Conservation (phyloP, 1,140 invertebrate species). For the Drosophila orena region DNA sequence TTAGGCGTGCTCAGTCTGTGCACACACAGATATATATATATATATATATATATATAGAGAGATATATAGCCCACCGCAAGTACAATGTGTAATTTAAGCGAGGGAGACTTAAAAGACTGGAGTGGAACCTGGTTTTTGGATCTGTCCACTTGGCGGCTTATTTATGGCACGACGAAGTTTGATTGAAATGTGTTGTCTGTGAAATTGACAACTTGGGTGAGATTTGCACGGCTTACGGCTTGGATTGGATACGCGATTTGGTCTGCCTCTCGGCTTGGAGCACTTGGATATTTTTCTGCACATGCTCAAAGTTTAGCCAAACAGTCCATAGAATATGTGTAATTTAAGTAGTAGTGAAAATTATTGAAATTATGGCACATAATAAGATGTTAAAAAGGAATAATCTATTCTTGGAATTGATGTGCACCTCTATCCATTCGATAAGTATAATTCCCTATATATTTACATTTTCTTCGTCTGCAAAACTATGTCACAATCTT, state of each 20-base stretch:
- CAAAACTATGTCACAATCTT: too few species aligned
- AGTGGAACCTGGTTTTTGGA: conserved; percentile 32
- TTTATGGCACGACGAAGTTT: conserved; percentile 79
- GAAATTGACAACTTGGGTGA: conserved; percentile 82
- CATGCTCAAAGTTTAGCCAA: not conserved
- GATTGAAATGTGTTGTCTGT: conserved; percentile 81
- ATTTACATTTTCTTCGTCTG: too few species aligned
- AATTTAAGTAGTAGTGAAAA: too few species aligned
- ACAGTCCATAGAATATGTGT: too few species aligned
- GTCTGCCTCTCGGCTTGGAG: conserved; percentile 1
- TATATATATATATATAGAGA: not conserved
- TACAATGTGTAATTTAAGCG: conserved; percentile 66
- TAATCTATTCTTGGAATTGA: too few species aligned
- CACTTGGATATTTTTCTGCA: conserved; percentile 1
- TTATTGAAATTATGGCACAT: too few species aligned
- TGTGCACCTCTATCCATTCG: too few species aligned
- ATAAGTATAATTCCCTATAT: too few species aligned
- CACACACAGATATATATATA: not conserved
- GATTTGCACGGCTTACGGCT: conserved; percentile 67
- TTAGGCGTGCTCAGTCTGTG: conserved; percentile 46
- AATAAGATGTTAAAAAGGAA: too few species aligned
- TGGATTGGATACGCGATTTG: conserved; percentile 20
- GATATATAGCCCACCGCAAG: conserved; percentile 17
- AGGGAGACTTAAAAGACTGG: conserved; percentile 48
- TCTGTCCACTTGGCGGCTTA: conserved; percentile 73